Percentiles rank a stretch among this genome's conserved stretches.
phyloP scores from a whole-genome alignment of 35 echinoderm and acorn worm genomes.

The Heliocidaris erythrogramma region DNA sequence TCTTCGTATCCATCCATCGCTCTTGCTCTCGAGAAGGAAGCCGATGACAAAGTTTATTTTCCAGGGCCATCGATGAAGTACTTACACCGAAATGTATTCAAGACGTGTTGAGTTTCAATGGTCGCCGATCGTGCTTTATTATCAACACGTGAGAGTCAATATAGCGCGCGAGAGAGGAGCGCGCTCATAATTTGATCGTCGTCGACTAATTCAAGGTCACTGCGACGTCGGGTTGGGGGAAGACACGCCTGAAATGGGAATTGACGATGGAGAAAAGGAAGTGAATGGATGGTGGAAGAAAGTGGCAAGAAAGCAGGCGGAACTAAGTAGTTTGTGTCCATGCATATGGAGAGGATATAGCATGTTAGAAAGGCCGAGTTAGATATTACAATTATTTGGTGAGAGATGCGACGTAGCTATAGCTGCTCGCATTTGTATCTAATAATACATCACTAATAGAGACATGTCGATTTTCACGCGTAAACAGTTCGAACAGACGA shows the following conservation, averaged over 20 bases:
- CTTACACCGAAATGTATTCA: not conserved
- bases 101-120: slow-evolving; percentile 9
- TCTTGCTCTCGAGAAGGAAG: not conserved
- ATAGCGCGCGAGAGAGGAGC: not conserved
- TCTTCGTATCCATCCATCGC: not conserved
- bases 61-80: not conserved
- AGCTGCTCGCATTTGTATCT: not conserved
- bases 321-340: not conserved
- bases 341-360: not conserved
- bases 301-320: not conserved
- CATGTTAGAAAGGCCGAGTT: not conserved
- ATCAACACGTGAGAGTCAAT: slow-evolving; percentile 37
- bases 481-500: not conserved
- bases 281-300: not conserved
- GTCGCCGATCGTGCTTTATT: slow-evolving; percentile 9
- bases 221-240: not conserved
- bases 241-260: not conserved
- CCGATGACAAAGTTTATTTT: slow-evolving; percentile 12
- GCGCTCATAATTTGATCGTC: slow-evolving; percentile 31
- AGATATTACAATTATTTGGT: not conserved
- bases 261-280: not conserved
- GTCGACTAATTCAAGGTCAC: slow-evolving; percentile 26
- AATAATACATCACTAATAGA: not conserved
- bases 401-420: not conserved
- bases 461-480: not conserved